Evolutionary conservation across 1,140 invertebrate species (phyloP).

Genomic region (Drosophila mauritiana): DNA sequence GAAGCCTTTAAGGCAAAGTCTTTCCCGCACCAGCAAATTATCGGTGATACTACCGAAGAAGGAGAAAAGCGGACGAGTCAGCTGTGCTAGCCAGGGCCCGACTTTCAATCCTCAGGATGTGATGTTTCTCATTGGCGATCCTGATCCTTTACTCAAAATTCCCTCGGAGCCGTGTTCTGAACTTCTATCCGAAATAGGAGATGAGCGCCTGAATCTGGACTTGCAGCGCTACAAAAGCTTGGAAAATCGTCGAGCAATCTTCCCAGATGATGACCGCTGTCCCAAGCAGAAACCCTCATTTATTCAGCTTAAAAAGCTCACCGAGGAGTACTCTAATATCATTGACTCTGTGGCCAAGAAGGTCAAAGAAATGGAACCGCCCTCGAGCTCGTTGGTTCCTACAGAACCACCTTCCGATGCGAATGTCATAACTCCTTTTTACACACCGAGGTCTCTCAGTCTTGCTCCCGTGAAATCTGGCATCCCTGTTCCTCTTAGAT

Average conservation of each 20-base stretch:
- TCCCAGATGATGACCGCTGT: neutral
- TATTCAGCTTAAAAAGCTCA: constrained; percentile 2
- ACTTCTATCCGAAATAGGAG: constrained; percentile 17
- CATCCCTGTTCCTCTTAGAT: constrained; percentile 43
- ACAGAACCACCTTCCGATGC: neutral
- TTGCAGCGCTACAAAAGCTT: constrained; percentile 40
- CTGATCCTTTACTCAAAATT: constrained; percentile 24
- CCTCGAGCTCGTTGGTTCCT: no score
- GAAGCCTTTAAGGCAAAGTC: neutral
- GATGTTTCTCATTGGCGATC: constrained; percentile 46
- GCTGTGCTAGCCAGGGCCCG: constrained; percentile 3
- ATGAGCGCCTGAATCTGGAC: constrained; percentile 40
- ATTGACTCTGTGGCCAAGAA: constrained; percentile 22
- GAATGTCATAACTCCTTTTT: neutral
- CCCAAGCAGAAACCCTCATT: neutral
- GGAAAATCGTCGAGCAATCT: constrained; percentile 3
- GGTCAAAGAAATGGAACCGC: neutral
- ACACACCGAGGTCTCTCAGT: neutral
- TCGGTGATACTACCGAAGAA: neutral
- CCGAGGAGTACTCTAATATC: constrained; percentile 8
- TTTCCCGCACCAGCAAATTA: neutral
- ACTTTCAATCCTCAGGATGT: constrained; percentile 44
- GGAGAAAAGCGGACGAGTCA: neutral
- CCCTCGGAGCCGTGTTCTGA: constrained; percentile 43
- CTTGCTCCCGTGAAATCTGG: neutral